Evolutionary conservation across 1,140 invertebrate species (phyloP).

Genomic region (Probaryconus sp.): DNA sequence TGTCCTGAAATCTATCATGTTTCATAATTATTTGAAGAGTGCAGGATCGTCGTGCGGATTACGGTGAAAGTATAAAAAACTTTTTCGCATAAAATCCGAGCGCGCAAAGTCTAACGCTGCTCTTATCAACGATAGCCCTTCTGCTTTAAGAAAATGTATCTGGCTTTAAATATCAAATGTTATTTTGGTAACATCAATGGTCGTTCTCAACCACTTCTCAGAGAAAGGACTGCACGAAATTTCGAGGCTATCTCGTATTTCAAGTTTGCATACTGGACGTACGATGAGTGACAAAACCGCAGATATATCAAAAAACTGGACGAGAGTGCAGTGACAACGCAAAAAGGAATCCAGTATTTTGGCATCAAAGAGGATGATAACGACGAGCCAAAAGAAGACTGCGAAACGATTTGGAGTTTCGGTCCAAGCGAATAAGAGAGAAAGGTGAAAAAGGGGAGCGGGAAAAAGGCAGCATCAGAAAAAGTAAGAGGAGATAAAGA

Average conservation of each 20-base stretch:
- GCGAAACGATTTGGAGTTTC: too few relatives aligned
- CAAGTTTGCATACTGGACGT: constrained; percentile 45
- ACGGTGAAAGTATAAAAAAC: too few relatives aligned
- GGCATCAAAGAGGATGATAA: constrained; percentile 32
- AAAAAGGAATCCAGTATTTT: constrained; percentile 36
- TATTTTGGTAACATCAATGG: constrained; percentile 27
- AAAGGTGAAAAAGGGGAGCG: constrained; percentile 17
- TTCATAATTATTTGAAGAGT: too few relatives aligned
- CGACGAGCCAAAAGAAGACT: constrained; percentile 7
- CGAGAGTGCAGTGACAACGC: constrained; percentile 28
- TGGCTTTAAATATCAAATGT: constrained; percentile 36
- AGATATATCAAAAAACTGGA: constrained; percentile 43
- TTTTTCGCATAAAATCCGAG: too few relatives aligned
- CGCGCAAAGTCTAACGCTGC: too few relatives aligned
- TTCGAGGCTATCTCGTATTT: constrained; percentile 48
- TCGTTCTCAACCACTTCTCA: constrained; percentile 22
- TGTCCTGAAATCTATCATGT: constrained; percentile 12
- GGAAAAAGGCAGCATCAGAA: constrained; percentile 44
- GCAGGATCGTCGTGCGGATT: too few relatives aligned
- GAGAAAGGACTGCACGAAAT: constrained; percentile 21
- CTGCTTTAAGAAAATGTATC: constrained; percentile 42
- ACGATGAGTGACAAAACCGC: constrained; percentile 55
- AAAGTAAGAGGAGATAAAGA: constrained; percentile 53
- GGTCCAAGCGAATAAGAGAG: constrained; percentile 13
- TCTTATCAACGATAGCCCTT: too few relatives aligned